Percentiles rank a stretch among this genome's conserved stretches.
Evolutionary conservation across 1,140 invertebrate genomes (phyloP).

Genomic region (Frieseomelitta varia): DNA sequence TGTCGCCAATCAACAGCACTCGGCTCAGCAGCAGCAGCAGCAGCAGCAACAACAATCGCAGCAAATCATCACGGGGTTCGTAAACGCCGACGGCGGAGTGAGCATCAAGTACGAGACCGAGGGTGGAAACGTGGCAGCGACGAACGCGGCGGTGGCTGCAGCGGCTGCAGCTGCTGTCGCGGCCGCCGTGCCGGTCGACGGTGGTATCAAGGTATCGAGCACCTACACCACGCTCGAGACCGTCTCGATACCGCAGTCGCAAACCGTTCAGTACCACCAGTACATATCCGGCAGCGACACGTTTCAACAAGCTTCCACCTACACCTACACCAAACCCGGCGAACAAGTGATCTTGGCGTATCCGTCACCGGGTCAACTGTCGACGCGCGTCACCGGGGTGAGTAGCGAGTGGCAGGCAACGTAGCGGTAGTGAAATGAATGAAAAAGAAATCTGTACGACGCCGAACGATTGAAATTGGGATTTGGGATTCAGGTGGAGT

Average conservation of each 20-base stretch:
- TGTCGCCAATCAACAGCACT: background rate
- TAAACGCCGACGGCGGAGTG: constrained; percentile 21
- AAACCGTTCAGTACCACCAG: constrained; percentile 76
- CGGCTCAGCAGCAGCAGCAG: constrained; percentile 32
- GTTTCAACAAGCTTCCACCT: constrained; percentile 73
- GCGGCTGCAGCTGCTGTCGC: constrained; percentile 53
- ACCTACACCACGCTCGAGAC: constrained; percentile 80
- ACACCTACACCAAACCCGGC: constrained; percentile 73
- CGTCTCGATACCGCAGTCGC: constrained; percentile 72
- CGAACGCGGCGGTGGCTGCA: constrained; percentile 41
- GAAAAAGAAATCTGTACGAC: too few relatives aligned
- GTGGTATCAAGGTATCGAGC: constrained; percentile 73
- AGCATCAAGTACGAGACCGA: constrained; percentile 55
- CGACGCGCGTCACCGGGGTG: constrained; percentile 71
- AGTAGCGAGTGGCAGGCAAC: constrained; percentile 15
- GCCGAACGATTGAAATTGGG: background rate
- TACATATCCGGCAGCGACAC: constrained; percentile 72
- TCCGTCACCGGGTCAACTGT: constrained; percentile 72
- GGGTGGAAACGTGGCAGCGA: constrained; percentile 55
- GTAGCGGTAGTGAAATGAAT: too few relatives aligned
- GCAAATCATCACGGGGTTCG: constrained; percentile 44
- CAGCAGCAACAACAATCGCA: constrained; percentile 12
- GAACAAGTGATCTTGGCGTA: constrained; percentile 72
- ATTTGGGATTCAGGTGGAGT: constrained; percentile 70
- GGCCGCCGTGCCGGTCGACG: constrained; percentile 67